Evolutionary conservation across 2,113 vertebrate genomes (phyloP).

Genomic region (Podarcis muralis): DNA sequence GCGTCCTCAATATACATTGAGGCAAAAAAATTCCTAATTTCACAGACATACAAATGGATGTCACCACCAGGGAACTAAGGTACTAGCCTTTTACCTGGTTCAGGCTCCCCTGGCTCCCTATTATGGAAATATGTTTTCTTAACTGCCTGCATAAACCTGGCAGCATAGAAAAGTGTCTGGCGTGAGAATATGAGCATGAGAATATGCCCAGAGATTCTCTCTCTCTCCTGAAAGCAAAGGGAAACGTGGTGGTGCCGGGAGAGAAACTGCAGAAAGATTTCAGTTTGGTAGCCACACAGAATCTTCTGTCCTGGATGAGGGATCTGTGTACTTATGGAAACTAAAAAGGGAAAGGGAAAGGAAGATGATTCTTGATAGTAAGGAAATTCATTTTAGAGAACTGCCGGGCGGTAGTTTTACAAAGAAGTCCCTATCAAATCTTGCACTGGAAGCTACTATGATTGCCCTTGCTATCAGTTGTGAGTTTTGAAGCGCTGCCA

Average conservation of each 20-base stretch:
- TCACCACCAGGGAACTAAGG: too few relatives aligned
- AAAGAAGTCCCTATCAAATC: background rate
- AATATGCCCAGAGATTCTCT: background rate
- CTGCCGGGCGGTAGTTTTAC: background rate
- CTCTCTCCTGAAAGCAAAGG: background rate
- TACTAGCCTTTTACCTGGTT: too few relatives aligned
- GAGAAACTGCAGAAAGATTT: background rate
- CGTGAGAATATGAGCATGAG: background rate
- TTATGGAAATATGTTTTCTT: too few relatives aligned
- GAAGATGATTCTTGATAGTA: background rate
- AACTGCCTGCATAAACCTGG: too few relatives aligned
- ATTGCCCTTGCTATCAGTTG: background rate
- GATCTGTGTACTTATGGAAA: background rate
- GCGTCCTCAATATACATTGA: too few relatives aligned
- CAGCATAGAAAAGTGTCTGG: too few relatives aligned
- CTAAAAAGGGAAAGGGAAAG: too few relatives aligned
- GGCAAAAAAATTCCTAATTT: too few relatives aligned
- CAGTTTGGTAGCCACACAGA: background rate
- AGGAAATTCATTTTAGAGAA: background rate
- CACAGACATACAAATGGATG: too few relatives aligned
- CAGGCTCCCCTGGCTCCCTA: too few relatives aligned
- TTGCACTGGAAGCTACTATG: background rate
- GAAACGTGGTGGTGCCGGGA: background rate
- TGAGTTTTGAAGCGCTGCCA: background rate
- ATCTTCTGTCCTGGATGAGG: background rate